Conservation (phyloP, 2,888 invertebrate species). For the Napeogenes inachia region DNA sequence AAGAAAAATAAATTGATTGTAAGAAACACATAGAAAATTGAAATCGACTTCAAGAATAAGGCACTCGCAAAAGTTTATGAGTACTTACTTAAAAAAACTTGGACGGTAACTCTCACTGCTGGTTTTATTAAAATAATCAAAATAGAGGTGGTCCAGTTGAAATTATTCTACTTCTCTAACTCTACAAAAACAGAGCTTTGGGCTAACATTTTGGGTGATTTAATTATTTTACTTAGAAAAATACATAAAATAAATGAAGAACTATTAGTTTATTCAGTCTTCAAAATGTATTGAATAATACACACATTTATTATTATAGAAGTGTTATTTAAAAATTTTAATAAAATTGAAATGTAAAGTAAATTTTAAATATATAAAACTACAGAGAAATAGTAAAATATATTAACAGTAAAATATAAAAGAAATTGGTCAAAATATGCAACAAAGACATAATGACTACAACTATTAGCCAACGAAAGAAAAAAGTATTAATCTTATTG, state of each 20-base stretch:
- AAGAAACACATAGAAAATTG: slow-evolving; percentile 3
- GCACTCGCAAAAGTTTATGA: slow-evolving; percentile 32
- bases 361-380: too few relatives aligned
- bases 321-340: too few relatives aligned
- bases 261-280: too few relatives aligned
- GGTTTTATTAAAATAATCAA: slow-evolving; percentile 44
- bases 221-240: too few relatives aligned
- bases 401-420: not conserved
- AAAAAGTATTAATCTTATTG: slow-evolving; percentile 16
- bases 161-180: slow-evolving; percentile 14
- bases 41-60: slow-evolving; percentile 33
- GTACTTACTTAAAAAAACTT: slow-evolving; percentile 43
- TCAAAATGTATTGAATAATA: too few relatives aligned
- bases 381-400: too few relatives aligned
- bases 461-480: not conserved
- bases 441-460: not conserved
- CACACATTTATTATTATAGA: too few relatives aligned
- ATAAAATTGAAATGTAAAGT: too few relatives aligned
- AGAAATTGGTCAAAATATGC: not conserved
- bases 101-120: slow-evolving; percentile 42
- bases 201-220: too few relatives aligned
- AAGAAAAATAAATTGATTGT: not conserved
- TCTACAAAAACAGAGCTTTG: not conserved
- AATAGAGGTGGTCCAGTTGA: slow-evolving; percentile 33
- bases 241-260: too few relatives aligned